Percentiles rank a stretch among this genome's conserved stretches.
These are phyloP conservation scores for Acanthurus leucopareius DNA, from an alignment of 2,797 vertebrate species.

Conservation along the genomic window DNA sequence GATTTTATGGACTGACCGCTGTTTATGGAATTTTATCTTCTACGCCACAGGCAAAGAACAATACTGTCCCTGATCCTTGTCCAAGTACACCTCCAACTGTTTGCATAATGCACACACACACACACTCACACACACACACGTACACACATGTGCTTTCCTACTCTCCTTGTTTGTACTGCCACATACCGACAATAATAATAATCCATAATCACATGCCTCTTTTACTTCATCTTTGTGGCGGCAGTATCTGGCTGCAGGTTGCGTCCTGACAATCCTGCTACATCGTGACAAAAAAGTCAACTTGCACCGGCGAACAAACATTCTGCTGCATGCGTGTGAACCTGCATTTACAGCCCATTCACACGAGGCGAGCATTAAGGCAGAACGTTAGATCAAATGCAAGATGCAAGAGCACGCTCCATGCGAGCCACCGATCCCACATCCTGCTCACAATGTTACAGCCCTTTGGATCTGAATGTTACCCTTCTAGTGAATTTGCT, in stretches of 20 bases:
- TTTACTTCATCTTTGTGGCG: conserved; percentile 30
- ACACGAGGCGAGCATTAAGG: conserved; percentile 51
- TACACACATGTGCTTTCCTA: conserved; percentile 7
- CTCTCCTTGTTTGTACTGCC: conserved; percentile 52
- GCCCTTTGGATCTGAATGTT: conserved; percentile 57
- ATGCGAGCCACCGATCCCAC: conserved; percentile 50
- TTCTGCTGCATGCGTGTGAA: conserved; percentile 24
- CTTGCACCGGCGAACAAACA: conserved; percentile 14
- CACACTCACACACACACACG: background rate
- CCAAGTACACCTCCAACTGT: conserved; percentile 60
- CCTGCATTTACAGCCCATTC: conserved; percentile 52
- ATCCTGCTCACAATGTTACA: conserved; percentile 61
- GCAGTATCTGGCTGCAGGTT: conserved; percentile 19
- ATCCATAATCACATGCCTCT: conserved; percentile 32
- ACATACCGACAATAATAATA: conserved; percentile 54
- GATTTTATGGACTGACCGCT: conserved; percentile 58
- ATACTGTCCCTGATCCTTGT: conserved; percentile 54
- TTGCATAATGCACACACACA: conserved; percentile 47
- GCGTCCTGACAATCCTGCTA: conserved; percentile 13
- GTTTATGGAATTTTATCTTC: conserved; percentile 72
- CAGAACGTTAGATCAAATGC: conserved; percentile 56
- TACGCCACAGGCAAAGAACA: conserved; percentile 61
- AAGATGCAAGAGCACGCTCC: conserved; percentile 48
- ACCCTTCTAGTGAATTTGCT: conserved; percentile 46
- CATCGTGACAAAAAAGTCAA: conserved; percentile 24